A percentile compares a stretch with the other conserved stretches of the same genome.
Evolutionary conservation across 2,888 invertebrate genomes (phyloP).

Genomic region (Sinohyriopsis cumingii): DNA sequence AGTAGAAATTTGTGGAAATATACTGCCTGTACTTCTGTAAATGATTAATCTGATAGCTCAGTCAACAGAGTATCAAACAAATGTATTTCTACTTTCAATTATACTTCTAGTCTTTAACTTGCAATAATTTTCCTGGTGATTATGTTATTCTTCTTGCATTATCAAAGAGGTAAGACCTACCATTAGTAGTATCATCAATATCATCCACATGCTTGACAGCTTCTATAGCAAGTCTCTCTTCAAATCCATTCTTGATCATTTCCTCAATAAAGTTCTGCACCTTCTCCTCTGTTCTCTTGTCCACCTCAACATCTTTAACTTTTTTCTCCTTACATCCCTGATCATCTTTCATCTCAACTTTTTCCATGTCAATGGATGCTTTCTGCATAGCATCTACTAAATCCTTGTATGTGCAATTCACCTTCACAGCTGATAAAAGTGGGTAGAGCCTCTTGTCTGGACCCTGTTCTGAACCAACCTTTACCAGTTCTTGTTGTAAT

Average conservation of each 20-base stretch:
- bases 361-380: constrained; percentile 19
- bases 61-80: too few species aligned
- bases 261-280: constrained; percentile 32
- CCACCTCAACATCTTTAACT: constrained; percentile 7
- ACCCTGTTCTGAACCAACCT: constrained; percentile 31
- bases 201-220: constrained; percentile 13
- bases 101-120: too few species aligned
- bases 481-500: constrained; percentile 53
- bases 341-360: constrained; percentile 16
- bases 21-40: too few species aligned
- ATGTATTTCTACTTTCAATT: too few species aligned
- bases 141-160: too few species aligned
- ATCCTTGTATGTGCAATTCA: constrained; percentile 37
- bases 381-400: constrained; percentile 36
- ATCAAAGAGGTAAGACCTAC: too few species aligned
- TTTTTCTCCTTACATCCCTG: not conserved
- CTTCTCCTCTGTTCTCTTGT: constrained; percentile 5
- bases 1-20: too few species aligned
- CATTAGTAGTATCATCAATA: too few species aligned
- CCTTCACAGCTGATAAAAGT: constrained; percentile 44
- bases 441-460: constrained; percentile 40
- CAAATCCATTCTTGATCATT: constrained; percentile 36
- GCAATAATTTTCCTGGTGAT: too few species aligned
- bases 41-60: too few species aligned
- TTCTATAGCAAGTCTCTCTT: constrained; percentile 28